Evolutionary conservation across 2,113 vertebrate genomes (phyloP).

Genomic region (Cheilinus undulatus): DNA sequence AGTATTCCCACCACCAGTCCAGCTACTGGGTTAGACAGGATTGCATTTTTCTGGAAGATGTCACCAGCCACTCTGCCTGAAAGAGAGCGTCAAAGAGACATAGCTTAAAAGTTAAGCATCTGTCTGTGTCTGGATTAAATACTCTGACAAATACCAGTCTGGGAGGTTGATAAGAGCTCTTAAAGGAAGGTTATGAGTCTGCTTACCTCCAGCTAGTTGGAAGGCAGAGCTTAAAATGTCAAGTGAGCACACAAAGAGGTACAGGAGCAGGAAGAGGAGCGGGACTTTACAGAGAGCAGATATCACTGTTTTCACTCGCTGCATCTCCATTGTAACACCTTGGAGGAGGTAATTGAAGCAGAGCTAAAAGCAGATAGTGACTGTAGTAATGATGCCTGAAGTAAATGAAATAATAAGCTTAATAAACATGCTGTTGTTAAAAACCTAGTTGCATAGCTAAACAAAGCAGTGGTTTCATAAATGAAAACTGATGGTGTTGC

Average conservation of each 20-base stretch:
- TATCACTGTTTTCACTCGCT: constrained; percentile 60
- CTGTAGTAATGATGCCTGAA: too few relatives aligned
- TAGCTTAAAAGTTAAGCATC: background rate
- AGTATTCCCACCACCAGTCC: constrained; percentile 92
- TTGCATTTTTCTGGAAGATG: constrained; percentile 90
- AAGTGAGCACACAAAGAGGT: constrained; percentile 92
- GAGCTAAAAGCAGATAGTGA: background rate
- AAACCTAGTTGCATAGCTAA: background rate
- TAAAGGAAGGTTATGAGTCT: background rate
- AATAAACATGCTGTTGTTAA: background rate
- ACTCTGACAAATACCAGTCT: too few relatives aligned
- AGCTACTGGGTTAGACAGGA: constrained; percentile 91
- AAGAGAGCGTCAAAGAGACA: background rate
- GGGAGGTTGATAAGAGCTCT: too few relatives aligned
- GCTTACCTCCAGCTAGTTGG: constrained; percentile 90
- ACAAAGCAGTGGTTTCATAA: background rate
- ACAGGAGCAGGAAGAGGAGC: constrained; percentile 88
- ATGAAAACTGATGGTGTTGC: too few relatives aligned
- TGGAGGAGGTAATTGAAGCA: background rate
- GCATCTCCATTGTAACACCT: constrained; percentile 19
- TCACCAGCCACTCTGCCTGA: constrained; percentile 92
- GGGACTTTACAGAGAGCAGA: constrained; percentile 84
- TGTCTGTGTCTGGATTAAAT: too few relatives aligned
- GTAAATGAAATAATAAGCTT: too few relatives aligned
- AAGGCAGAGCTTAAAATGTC: constrained; percentile 93